phyloP scores from a whole-genome alignment of 2,113 vertebrate genomes.

The Otocyon megalotis region DNA sequence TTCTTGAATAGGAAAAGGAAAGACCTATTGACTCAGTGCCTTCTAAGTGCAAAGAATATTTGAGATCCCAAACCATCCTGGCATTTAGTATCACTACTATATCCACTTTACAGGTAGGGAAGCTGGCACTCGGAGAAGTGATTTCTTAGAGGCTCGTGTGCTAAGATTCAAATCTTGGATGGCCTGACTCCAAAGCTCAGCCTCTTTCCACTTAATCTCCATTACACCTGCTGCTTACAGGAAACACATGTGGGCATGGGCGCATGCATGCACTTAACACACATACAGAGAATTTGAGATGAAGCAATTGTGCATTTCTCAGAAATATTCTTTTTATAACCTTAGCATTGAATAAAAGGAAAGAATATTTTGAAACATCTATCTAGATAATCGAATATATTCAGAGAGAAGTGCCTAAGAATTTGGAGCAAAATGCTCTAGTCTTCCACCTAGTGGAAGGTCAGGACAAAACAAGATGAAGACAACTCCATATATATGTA shows the following conservation, averaged over 20 bases:
- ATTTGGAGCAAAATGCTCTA: constrained; percentile 1
- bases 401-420: neutral
- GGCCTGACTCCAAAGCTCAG: neutral
- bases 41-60: neutral
- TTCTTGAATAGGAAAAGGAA: neutral
- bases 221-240: neutral
- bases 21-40: neutral
- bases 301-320: neutral
- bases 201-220: neutral
- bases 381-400: neutral
- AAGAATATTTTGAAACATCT: neutral
- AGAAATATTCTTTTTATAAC: neutral
- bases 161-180: neutral
- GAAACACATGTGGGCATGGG: neutral
- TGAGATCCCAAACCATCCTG: neutral
- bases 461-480: constrained; percentile 21
- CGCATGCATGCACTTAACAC: neutral
- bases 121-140: neutral
- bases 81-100: neutral
- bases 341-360: neutral
- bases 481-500: neutral
- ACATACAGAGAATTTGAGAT: neutral
- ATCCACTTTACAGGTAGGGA: neutral
- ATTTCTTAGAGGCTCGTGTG: neutral
- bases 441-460: constrained; percentile 53